Evolutionary conservation across 2,113 vertebrate genomes (phyloP).

Genomic region (Eonycteris spelaea): DNA sequence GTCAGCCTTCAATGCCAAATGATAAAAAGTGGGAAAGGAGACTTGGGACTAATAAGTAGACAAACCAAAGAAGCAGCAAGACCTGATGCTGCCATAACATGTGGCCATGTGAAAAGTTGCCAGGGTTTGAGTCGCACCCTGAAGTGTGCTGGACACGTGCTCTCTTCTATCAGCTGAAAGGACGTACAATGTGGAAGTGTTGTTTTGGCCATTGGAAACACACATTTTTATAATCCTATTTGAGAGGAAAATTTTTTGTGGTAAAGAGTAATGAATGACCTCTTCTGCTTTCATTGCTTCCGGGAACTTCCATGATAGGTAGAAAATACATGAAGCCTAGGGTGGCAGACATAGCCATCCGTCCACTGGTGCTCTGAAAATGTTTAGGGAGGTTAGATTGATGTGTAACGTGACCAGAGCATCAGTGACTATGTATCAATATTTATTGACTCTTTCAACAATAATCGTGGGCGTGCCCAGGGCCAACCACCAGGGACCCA

Average conservation of each 20-base stretch:
- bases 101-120: not conserved
- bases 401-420: not conserved
- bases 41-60: not conserved
- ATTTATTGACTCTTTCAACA: not conserved
- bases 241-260: not conserved
- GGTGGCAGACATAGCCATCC: not conserved
- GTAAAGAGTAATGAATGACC: not conserved
- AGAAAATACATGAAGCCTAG: not conserved
- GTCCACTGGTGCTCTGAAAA: not conserved
- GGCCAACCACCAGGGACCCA: not conserved
- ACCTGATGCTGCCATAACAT: not conserved
- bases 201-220: not conserved
- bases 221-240: not conserved
- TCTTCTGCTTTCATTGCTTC: not conserved
- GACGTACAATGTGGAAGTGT: not conserved
- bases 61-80: not conserved
- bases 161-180: not conserved
- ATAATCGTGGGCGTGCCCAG: not conserved
- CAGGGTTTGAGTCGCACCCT: fast-evolving
- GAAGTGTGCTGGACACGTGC: not conserved
- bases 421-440: not conserved
- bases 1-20: not conserved
- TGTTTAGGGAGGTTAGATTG: not conserved
- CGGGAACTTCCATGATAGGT: not conserved
- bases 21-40: not conserved